Conservation (phyloP, 2,888 invertebrate species). For the Notocelia uddmanniana region DNA sequence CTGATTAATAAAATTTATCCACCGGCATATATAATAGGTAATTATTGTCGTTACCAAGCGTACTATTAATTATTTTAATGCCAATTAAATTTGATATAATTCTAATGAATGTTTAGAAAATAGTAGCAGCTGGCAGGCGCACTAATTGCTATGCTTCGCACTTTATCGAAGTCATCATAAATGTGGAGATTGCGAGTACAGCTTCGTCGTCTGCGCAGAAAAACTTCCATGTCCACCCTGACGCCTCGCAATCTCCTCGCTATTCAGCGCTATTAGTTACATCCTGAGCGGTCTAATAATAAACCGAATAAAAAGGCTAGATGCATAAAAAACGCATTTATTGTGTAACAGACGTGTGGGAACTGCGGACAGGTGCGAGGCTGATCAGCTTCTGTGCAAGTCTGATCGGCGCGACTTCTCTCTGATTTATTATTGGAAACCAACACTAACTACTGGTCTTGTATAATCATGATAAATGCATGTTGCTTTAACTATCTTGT, state of each 20-base stretch:
- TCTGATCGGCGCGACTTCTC: constrained; percentile 22
- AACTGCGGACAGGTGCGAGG: constrained; percentile 72
- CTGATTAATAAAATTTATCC: background rate
- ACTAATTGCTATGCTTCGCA: constrained; percentile 18
- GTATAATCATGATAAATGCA: constrained; percentile 16
- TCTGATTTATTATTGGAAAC: constrained; percentile 35
- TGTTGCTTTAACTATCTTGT: background rate
- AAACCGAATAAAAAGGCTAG: constrained; percentile 58
- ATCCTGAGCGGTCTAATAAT: constrained; percentile 67
- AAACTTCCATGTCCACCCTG: constrained; percentile 34
- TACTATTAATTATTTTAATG: background rate
- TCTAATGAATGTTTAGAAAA: background rate
- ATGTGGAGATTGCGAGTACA: constrained; percentile 19
- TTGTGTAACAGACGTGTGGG: constrained; percentile 77
- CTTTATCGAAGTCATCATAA: constrained; percentile 20
- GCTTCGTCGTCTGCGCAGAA: constrained; percentile 26
- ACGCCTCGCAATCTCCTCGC: constrained; percentile 40
- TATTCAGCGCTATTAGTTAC: constrained; percentile 58
- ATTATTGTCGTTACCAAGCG: background rate
- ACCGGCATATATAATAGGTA: no score
- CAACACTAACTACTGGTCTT: constrained; percentile 7
- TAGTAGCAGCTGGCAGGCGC: background rate
- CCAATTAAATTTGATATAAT: background rate
- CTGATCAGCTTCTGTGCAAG: constrained; percentile 43
- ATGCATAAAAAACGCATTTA: constrained; percentile 76